A percentile compares a stretch with the other conserved stretches of the same genome.
Evolutionary conservation across 1,140 invertebrate species (phyloP).

Genomic region (Diorhabda carinulata): DNA sequence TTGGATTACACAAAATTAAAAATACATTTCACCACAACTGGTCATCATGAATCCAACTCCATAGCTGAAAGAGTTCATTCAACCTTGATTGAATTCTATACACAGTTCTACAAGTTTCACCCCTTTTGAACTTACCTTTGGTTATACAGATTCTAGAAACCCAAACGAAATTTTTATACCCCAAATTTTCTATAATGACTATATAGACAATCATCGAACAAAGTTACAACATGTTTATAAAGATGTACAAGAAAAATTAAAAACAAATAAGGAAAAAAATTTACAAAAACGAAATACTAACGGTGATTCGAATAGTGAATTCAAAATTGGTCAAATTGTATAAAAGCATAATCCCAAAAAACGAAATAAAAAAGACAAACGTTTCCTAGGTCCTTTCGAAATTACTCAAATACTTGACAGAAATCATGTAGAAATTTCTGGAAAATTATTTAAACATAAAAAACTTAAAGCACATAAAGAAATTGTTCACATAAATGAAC

Average conservation of each 20-base stretch:
- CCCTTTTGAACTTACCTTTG: conserved; percentile 8
- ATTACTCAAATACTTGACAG: too few species aligned
- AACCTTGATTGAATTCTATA: conserved; percentile 18
- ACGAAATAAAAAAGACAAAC: conserved; percentile 10
- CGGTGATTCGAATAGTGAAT: conserved; percentile 6
- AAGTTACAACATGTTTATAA: conserved; percentile 4
- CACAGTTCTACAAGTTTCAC: conserved; percentile 6
- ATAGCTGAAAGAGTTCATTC: conserved; percentile 21
- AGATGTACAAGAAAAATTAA: neutral
- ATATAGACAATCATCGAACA: conserved; percentile 9
- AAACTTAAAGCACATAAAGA: conserved; percentile 5
- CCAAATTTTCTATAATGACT: conserved; percentile 6
- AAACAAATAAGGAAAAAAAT: conserved; percentile 5
- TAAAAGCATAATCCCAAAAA: conserved; percentile 4
- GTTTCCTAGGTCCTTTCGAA: neutral
- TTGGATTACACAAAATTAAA: conserved; percentile 23
- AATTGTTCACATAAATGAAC: conserved; percentile 14
- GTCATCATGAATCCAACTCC: conserved; percentile 19
- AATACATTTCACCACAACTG: conserved; percentile 20
- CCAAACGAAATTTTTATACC: conserved; percentile 4
- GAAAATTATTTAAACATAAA: neutral
- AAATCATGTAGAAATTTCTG: conserved; percentile 11
- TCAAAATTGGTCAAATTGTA: conserved; percentile 10
- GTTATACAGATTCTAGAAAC: conserved; percentile 10
- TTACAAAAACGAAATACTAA: conserved; percentile 10